A percentile compares a stretch with the other conserved stretches of the same genome.
phyloP scores from a whole-genome alignment of 2,113 vertebrate species.

The Pantherophis guttatus region DNA sequence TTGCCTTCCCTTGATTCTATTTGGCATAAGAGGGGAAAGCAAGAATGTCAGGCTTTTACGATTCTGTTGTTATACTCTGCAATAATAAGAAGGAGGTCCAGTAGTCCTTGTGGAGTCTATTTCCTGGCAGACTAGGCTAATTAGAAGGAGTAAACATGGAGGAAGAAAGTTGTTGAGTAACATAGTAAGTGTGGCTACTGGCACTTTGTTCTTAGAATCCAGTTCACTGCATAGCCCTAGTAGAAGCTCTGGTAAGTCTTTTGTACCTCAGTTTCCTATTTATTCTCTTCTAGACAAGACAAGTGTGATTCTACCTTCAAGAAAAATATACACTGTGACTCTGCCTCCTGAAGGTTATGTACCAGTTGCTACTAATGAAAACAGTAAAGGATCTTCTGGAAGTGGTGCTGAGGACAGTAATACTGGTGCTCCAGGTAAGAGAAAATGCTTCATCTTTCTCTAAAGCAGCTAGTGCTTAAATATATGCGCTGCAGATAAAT shows the following conservation, averaged over 20 bases:
- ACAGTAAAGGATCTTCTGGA: conserved; percentile 56
- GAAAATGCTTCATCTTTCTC: neutral
- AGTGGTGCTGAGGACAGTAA: conserved; percentile 45
- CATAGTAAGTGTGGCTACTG: neutral
- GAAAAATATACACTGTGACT: conserved; percentile 77
- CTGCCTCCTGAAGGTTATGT: conserved; percentile 76
- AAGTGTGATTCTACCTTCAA: conserved; percentile 10
- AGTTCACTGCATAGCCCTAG: neutral
- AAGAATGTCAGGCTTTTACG: neutral
- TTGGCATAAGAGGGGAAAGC: neutral
- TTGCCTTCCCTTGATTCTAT: neutral
- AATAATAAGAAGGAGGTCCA: neutral
- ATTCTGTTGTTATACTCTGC: neutral
- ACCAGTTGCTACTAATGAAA: conserved; percentile 27
- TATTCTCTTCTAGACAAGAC: conserved; percentile 60
- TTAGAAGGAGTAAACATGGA: neutral
- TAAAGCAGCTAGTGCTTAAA: neutral
- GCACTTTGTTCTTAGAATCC: neutral
- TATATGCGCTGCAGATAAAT: neutral
- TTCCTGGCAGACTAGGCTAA: neutral
- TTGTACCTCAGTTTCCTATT: neutral
- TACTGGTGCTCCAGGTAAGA: conserved; percentile 73
- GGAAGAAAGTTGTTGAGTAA: neutral
- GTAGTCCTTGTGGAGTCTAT: neutral
- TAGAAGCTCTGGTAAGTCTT: neutral